These are phyloP conservation scores for western clawed frog (Xenopus tropicalis) DNA, from an alignment of 2,113 vertebrate species.

Conservation along the genomic window UCB_Xtro_10.0 CM004451.2:63888501-63889000, in stretches of 20 bases:
- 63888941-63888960: neutral
- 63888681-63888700: too few species aligned
- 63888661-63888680: too few species aligned
- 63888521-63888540: constrained; percentile 58
- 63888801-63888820: constrained; percentile 67
- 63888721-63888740: neutral
- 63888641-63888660: neutral
- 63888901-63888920: constrained; percentile 13
- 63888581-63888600: constrained; percentile 71
- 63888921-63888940: neutral
- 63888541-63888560: constrained; percentile 67
- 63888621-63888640: neutral
- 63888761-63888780: constrained; percentile 71
- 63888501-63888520: neutral
- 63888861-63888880: neutral
- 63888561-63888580: constrained; percentile 66
- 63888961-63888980: neutral
- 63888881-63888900: neutral
- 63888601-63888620: constrained; percentile 18
- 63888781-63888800: constrained; percentile 71
- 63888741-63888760: constrained; percentile 52
- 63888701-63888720: neutral
- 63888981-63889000: neutral
- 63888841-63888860: neutral
- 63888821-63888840: constrained; percentile 71